Evolutionary conservation across 2,113 vertebrate genomes (phyloP).

Genomic region (Origma solitaria): DNA sequence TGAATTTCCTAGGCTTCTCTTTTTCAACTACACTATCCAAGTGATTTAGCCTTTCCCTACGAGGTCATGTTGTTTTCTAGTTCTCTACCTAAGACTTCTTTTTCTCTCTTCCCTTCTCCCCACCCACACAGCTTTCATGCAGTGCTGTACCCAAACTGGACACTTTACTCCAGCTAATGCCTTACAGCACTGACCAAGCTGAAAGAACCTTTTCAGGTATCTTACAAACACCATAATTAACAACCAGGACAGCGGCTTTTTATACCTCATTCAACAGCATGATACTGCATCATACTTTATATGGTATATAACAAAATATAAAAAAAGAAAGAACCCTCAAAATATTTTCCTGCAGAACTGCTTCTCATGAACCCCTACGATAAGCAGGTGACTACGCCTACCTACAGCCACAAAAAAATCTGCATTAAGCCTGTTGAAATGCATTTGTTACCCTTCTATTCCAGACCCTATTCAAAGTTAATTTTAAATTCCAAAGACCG

Average conservation of each 20-base stretch:
- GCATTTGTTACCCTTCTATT: background rate
- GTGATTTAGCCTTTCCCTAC: background rate
- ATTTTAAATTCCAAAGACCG: constrained; percentile 4
- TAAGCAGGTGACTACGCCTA: background rate
- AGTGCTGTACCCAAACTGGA: background rate
- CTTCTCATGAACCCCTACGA: background rate
- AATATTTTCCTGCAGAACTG: background rate
- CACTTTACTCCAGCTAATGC: background rate
- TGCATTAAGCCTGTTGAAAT: background rate
- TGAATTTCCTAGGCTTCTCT: background rate
- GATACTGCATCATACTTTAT: background rate
- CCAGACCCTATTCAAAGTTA: background rate
- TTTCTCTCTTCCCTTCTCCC: background rate
- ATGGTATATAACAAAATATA: background rate
- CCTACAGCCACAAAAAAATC: background rate
- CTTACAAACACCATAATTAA: background rate
- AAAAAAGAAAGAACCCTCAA: background rate
- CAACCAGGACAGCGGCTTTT: background rate
- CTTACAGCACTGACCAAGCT: background rate
- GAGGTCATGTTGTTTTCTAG: background rate
- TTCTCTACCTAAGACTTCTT: background rate
- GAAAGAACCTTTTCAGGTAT: background rate
- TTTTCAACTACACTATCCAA: background rate
- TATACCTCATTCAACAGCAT: background rate
- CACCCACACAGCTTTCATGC: background rate